Percentiles rank a stretch among this genome's conserved stretches.
These are phyloP conservation scores for Caenorhabditis panamensis DNA, from an alignment of 2,888 invertebrate species.

Conservation along the genomic window DNA sequence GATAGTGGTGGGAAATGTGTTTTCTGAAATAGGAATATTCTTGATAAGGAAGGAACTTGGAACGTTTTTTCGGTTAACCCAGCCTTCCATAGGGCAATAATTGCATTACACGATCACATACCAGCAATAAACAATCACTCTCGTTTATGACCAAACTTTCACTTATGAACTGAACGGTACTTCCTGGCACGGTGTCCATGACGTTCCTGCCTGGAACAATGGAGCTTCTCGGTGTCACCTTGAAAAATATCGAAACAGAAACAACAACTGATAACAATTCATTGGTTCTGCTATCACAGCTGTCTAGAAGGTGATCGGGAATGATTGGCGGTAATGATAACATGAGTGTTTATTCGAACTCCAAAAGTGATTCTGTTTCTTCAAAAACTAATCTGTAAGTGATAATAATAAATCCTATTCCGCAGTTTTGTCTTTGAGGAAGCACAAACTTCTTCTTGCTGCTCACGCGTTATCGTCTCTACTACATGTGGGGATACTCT, in stretches of 20 bases:
- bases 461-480: slow-evolving; percentile 18
- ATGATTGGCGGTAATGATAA: not conserved
- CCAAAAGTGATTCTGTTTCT: not conserved
- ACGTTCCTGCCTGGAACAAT: not conserved
- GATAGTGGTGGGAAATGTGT: not conserved
- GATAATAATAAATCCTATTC: not conserved
- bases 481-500: slow-evolving; percentile 16
- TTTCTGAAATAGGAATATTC: not conserved
- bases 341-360: not conserved
- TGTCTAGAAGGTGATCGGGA: not conserved
- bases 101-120: not conserved
- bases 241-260: not conserved
- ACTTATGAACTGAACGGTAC: not conserved
- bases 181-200: not conserved
- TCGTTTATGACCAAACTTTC: slow-evolving; percentile 7
- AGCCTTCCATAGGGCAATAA: not conserved
- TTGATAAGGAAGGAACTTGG: too few relatives aligned
- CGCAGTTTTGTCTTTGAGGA: not conserved
- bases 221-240: slow-evolving; percentile 1
- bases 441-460: slow-evolving; percentile 17
- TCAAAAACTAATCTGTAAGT: not conserved
- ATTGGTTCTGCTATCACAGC: not conserved
- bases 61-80: not conserved
- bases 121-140: not conserved
- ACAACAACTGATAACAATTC: not conserved